phyloP scores from a whole-genome alignment of 2,888 invertebrate species.

The Leptogaster cylindrica region DNA sequence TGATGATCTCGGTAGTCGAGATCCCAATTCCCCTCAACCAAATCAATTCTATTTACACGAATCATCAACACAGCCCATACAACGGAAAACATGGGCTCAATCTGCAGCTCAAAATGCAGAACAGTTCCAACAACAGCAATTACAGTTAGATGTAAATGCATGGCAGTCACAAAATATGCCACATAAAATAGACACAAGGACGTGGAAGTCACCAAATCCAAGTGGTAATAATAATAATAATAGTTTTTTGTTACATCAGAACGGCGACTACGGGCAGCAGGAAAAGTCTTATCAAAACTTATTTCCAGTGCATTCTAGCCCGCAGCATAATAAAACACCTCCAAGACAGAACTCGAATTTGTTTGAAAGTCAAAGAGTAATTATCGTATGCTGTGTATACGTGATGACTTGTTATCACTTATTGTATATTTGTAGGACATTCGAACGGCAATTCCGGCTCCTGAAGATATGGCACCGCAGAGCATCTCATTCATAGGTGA shows the following conservation, averaged over 20 bases:
- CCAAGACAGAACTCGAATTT: slow-evolving; percentile 66
- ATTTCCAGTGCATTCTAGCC: slow-evolving; percentile 67
- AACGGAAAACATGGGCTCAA: slow-evolving; percentile 73
- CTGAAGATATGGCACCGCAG: slow-evolving; percentile 89
- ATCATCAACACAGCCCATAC: slow-evolving; percentile 64
- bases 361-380: slow-evolving; percentile 47
- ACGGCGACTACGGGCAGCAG: slow-evolving; percentile 67
- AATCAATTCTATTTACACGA: slow-evolving; percentile 81
- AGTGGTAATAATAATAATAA: slow-evolving; percentile 51
- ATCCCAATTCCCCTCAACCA: slow-evolving; percentile 58
- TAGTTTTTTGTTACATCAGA: slow-evolving; percentile 72
- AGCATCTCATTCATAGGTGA: slow-evolving; percentile 90
- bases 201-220: slow-evolving; percentile 60
- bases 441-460: slow-evolving; percentile 60
- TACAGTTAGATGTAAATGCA: slow-evolving; percentile 57
- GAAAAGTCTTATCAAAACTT: slow-evolving; percentile 63
- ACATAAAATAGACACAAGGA: slow-evolving; percentile 58
- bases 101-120: slow-evolving; percentile 58
- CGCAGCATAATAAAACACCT: slow-evolving; percentile 68
- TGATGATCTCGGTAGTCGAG: slow-evolving; percentile 57
- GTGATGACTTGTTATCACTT: not conserved
- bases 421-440: slow-evolving; percentile 51
- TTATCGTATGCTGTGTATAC: not conserved
- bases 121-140: slow-evolving; percentile 55
- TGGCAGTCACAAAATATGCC: slow-evolving; percentile 58